Percentiles rank a stretch among this genome's conserved stretches.
phyloP scores from a whole-genome alignment of 37 sponge, comb jelly and placozoan genomes.

The Agelas oroides region DNA sequence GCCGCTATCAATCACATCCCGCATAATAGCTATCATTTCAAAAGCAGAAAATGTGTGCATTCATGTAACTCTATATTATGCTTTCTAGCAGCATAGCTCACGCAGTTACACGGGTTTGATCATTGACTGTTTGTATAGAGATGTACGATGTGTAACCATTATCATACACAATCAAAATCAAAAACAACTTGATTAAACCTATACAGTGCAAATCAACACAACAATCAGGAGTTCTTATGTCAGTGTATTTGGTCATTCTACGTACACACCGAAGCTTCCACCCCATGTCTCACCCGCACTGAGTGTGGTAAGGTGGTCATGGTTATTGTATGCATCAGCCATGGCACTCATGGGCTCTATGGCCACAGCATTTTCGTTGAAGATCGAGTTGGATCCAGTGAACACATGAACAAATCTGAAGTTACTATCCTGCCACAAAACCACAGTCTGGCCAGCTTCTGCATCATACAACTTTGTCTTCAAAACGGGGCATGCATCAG shows the following conservation, averaged over 20 bases:
- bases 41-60: too few relatives aligned
- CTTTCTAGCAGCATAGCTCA: too few relatives aligned
- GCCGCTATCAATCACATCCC: too few relatives aligned
- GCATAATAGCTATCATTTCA: too few relatives aligned
- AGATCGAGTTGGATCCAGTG: slow-evolving; percentile 46
- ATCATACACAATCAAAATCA: too few relatives aligned
- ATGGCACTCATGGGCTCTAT: slow-evolving; percentile 86
- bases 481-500: not conserved
- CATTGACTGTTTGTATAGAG: too few relatives aligned
- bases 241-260: slow-evolving; percentile 16
- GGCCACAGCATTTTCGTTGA: slow-evolving; percentile 64
- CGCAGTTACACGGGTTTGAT: too few relatives aligned
- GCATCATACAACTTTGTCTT: slow-evolving; percentile 58
- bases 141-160: too few relatives aligned
- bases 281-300: slow-evolving; percentile 78
- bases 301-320: slow-evolving; percentile 58
- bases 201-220: too few relatives aligned
- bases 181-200: too few relatives aligned
- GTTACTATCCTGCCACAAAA: slow-evolving; percentile 58
- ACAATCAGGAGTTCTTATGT: too few relatives aligned
- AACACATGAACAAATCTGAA: slow-evolving; percentile 75
- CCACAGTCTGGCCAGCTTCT: slow-evolving; percentile 49
- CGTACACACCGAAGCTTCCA: slow-evolving; percentile 72
- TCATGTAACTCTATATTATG: too few relatives aligned
- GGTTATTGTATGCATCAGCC: slow-evolving; percentile 85